A percentile compares a stretch with the other conserved stretches of the same genome.
These are phyloP conservation scores for Himalopsyche kuldschensis DNA, from an alignment of 2,888 invertebrate species.

Conservation along the genomic window DNA sequence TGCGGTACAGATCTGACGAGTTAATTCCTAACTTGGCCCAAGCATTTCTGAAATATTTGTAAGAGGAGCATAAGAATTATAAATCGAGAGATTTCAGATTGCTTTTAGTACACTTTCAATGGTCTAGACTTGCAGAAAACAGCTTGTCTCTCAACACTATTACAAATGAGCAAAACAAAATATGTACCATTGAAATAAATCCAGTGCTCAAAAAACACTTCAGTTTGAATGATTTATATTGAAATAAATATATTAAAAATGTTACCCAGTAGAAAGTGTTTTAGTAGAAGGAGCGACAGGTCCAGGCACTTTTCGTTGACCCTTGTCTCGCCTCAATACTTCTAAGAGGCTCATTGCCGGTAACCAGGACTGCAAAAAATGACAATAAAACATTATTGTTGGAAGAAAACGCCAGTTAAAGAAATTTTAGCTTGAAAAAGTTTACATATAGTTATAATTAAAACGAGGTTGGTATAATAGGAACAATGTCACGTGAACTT, in stretches of 20 bases:
- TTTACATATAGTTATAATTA: too few species aligned
- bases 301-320: slow-evolving; percentile 78
- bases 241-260: background rate
- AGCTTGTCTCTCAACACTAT: too few species aligned
- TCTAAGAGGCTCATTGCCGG: slow-evolving; percentile 85
- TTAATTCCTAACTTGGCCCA: background rate
- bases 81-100: background rate
- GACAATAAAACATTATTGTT: background rate
- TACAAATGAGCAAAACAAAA: too few species aligned
- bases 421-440: too few species aligned
- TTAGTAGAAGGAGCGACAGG: slow-evolving; percentile 48
- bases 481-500: too few species aligned
- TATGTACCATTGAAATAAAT: too few species aligned
- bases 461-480: too few species aligned
- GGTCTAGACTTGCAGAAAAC: too few species aligned
- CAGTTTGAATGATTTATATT: too few species aligned
- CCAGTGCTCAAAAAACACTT: too few species aligned
- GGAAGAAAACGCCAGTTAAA: too few species aligned
- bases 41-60: background rate
- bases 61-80: background rate
- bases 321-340: slow-evolving; percentile 76
- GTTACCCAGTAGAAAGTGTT: background rate
- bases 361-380: slow-evolving; percentile 73
- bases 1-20: slow-evolving; percentile 3
- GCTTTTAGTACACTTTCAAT: too few species aligned